These are phyloP conservation scores for Nerophis ophidion DNA, from an alignment of 2,113 vertebrate genomes.

Conservation along the genomic window DNA sequence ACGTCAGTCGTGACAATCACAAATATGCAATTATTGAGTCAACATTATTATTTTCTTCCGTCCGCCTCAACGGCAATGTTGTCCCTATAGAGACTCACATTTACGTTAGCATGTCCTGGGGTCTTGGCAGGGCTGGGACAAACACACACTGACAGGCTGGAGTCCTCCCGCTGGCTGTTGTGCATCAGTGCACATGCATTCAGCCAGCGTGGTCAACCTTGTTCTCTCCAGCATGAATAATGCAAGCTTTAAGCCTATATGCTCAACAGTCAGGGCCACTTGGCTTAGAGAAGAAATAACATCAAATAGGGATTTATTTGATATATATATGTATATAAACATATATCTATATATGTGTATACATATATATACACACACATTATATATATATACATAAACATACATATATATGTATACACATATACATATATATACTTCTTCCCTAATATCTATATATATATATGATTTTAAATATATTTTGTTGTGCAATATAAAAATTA, in stretches of 20 bases:
- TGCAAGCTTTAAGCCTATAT: conserved; percentile 29
- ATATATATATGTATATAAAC: too few relatives aligned
- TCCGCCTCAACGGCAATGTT: neutral
- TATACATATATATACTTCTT: too few relatives aligned
- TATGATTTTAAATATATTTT: too few relatives aligned
- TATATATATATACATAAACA: too few relatives aligned
- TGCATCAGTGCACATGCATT: conserved; percentile 32
- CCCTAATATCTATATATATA: too few relatives aligned
- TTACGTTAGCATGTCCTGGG: conserved; percentile 10
- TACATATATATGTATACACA: too few relatives aligned
- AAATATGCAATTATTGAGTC: neutral
- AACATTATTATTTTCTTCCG: neutral
- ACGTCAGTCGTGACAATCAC: neutral
- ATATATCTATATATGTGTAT: too few relatives aligned
- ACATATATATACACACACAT: too few relatives aligned
- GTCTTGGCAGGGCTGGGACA: conserved; percentile 17
- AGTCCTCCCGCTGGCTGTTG: conserved; percentile 29
- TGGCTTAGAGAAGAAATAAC: neutral
- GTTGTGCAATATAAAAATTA: too few relatives aligned
- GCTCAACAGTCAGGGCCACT: conserved; percentile 4
- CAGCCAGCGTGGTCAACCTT: conserved; percentile 19
- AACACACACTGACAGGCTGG: conserved; percentile 41
- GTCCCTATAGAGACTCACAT: conserved; percentile 6
- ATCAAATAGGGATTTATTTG: neutral
- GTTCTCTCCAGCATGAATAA: conserved; percentile 40